phyloP scores from a whole-genome alignment of 1,140 invertebrate species.

The Leptestheria dahalacensis region DNA sequence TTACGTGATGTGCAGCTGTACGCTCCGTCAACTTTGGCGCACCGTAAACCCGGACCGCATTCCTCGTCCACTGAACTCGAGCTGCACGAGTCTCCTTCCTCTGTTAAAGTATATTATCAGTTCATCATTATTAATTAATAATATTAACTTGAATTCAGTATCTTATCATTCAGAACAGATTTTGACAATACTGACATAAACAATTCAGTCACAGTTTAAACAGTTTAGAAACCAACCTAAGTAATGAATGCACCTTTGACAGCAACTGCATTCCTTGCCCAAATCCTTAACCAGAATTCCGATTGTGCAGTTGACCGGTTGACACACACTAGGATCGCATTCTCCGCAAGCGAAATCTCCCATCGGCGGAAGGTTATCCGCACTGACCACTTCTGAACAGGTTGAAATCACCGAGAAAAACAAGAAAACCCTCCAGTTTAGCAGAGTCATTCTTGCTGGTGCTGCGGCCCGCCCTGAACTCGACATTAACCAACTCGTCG shows the following conservation, averaged over 20 bases:
- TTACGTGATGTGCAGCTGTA: too few relatives aligned
- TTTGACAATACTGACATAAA: too few relatives aligned
- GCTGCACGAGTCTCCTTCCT: too few relatives aligned
- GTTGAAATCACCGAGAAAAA: background rate
- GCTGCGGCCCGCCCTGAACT: too few relatives aligned
- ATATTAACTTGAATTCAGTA: background rate
- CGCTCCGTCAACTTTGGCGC: too few relatives aligned
- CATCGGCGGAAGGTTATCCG: background rate
- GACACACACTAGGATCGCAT: background rate
- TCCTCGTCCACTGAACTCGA: too few relatives aligned
- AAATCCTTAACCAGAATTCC: conserved; percentile 1
- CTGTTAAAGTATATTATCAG: too few relatives aligned
- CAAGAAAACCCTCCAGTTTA: too few relatives aligned
- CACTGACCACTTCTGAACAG: background rate
- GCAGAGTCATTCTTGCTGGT: too few relatives aligned
- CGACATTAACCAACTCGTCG: too few relatives aligned
- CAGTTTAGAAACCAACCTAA: background rate
- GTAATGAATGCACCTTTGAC: background rate
- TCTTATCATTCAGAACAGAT: background rate
- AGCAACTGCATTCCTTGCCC: background rate
- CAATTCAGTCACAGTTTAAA: background rate
- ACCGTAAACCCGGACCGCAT: too few relatives aligned
- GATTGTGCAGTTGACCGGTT: background rate
- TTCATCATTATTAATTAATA: too few relatives aligned
- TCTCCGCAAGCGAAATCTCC: background rate